Conservation (phyloP, 2,113 vertebrate species). For the Platichthys stellatus region DNA sequence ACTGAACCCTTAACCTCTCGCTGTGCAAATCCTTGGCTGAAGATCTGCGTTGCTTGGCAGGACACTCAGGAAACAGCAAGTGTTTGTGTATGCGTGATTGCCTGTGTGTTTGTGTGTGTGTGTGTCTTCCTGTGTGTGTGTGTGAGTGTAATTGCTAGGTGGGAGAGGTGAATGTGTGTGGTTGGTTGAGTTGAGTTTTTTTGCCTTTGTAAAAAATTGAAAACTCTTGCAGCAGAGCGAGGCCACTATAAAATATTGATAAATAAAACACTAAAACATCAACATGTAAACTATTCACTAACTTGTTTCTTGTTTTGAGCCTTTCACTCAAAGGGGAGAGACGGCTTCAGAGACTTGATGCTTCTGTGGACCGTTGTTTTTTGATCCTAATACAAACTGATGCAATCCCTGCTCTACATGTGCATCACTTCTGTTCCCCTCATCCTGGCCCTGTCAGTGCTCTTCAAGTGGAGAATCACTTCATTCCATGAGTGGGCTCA, state of each 20-base stretch:
- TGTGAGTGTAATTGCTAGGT: slow-evolving; percentile 40
- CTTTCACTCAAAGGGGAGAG: background rate
- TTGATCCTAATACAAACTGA: slow-evolving; percentile 16
- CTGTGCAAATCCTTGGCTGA: slow-evolving; percentile 65
- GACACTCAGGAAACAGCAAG: slow-evolving; percentile 53
- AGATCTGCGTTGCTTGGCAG: slow-evolving; percentile 68
- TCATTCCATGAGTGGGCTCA: slow-evolving; percentile 16
- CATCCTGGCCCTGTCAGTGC: background rate
- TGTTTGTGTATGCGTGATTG: slow-evolving; percentile 21
- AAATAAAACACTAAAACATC: slow-evolving; percentile 7
- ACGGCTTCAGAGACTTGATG: background rate
- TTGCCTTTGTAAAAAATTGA: slow-evolving; percentile 5
- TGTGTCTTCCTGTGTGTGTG: no score
- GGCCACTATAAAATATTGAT: slow-evolving; percentile 2
- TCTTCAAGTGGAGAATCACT: slow-evolving; percentile 32
- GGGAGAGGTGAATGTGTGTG: slow-evolving; percentile 23
- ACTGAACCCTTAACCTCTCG: slow-evolving; percentile 58
- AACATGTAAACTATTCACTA: background rate
- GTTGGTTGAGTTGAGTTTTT: slow-evolving; percentile 29
- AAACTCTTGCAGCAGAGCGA: slow-evolving; percentile 13
- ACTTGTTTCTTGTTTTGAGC: background rate
- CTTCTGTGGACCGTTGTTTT: slow-evolving; percentile 1
- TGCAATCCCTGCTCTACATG: slow-evolving; percentile 20
- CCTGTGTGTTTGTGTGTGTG: slow-evolving; percentile 20
- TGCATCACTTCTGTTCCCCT: slow-evolving; percentile 26